Evolutionary conservation across 2,888 invertebrate species (phyloP).

Genomic region (Microdon myrmicae): DNA sequence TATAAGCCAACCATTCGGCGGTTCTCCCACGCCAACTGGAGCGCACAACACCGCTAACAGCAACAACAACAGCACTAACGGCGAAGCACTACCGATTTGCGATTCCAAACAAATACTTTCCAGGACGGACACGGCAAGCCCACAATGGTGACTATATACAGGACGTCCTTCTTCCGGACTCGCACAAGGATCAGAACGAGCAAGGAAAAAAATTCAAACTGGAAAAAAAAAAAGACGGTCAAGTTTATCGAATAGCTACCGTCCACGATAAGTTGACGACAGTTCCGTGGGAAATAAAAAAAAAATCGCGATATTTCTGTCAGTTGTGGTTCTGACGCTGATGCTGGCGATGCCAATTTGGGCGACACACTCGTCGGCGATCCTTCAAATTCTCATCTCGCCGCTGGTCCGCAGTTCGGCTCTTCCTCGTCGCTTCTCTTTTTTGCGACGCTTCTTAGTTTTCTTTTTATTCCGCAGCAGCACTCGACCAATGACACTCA

Average conservation of each 20-base stretch:
- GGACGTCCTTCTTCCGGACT: too few relatives aligned
- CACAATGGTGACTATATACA: not conserved
- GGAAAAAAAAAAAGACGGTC: conserved; percentile 5
- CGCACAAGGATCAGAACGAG: conserved; percentile 14
- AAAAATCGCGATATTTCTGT: conserved; percentile 5
- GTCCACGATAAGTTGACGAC: too few relatives aligned
- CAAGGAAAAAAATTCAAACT: conserved; percentile 25
- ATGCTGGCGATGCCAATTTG: conserved; percentile 42
- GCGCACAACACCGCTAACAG: too few relatives aligned
- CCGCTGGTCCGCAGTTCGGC: conserved; percentile 17
- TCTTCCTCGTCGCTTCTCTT: conserved; percentile 15
- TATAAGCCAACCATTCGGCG: conserved; percentile 24
- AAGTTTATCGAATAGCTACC: too few relatives aligned
- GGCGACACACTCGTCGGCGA: conserved; percentile 45
- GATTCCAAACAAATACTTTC: conserved; percentile 1
- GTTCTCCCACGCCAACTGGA: conserved; percentile 35
- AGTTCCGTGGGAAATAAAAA: conserved; percentile 4
- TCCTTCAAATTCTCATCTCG: conserved; percentile 43
- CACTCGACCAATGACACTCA: conserved; percentile 66
- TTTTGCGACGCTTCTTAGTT: conserved; percentile 8
- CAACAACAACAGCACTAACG: too few relatives aligned
- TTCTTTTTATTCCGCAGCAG: conserved; percentile 9
- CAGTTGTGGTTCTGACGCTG: conserved; percentile 12
- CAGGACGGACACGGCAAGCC: conserved; percentile 19
- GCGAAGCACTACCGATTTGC: conserved; percentile 20